Base-by-base conservation (phyloP, 2,888 invertebrate species). In the Cerceris rybyensis region DNA sequence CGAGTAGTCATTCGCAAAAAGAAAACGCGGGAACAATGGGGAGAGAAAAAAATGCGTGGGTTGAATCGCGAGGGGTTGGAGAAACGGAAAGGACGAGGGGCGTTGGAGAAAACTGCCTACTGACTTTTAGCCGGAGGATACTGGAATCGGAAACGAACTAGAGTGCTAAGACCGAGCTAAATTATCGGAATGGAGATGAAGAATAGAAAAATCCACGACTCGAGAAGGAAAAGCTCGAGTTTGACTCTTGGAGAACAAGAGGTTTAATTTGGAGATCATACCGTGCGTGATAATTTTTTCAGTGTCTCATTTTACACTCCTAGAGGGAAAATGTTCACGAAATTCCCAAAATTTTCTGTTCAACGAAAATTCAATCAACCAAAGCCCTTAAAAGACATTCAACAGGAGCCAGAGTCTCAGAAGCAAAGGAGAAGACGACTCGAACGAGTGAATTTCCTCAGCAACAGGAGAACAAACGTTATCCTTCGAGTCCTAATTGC, bases 181-280 rank as follows among this genome's bases (percentile, higher is more conserved):
- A 86, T 84, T 78, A 70, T 59, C 68, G 71, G 2, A 75, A 83
- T 70, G 70, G 87, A 88, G 87, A 77, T 58, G 82, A 86, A 86
- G 78, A 84, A n/a, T 58, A 49, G 28, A 70, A 80, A 4, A 28
- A 4, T 28, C 28, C 28, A 28, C 59, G 69, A 66, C 39, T 69
- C 59, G 60, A 2, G 65, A 42, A 49, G 49, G 64, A 69, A 42
- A 1, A 50, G 58, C 61, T 39, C 42, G 55, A 60, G 28, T 8
- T n/a, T 11, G 6, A 6, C 6, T 11, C 11, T 11, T 11, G 46
- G 46, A 46, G 46, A 41, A 61, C 28, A 4, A 28, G 28, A 28
- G 28, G 28, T 28, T 28, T 28, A 28, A 28, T 28, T 28, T 28
- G 28, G 28, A 2, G 28, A 2, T 28, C 2, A 28, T 28, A 28